Percentiles rank a stretch among this genome's conserved stretches.
phyloP scores from a whole-genome alignment of 2,888 invertebrate species.

The Drosophila recens region DNA sequence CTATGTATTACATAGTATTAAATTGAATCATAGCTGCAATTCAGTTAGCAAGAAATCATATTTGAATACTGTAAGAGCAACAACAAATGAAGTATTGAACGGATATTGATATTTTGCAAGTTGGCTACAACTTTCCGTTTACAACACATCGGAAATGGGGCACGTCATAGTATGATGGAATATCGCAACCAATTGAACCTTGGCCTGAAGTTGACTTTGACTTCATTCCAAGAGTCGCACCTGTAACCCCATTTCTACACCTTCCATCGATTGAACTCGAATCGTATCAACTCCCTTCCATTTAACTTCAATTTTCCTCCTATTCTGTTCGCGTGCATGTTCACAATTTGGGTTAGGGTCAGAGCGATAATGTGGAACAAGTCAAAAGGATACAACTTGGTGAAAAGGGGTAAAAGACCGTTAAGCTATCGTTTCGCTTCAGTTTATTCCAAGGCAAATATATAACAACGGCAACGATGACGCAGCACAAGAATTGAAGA shows the following conservation, averaged over 20 bases:
- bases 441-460: not conserved
- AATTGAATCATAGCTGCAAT: constrained; percentile 15
- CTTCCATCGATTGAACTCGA: not conserved
- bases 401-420: constrained; percentile 64
- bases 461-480: constrained; percentile 21
- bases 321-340: constrained; percentile 80
- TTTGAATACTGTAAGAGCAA: constrained; percentile 10
- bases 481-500: constrained; percentile 22
- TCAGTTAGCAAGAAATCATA: constrained; percentile 10
- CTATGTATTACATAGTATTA: not conserved
- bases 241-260: constrained; percentile 29
- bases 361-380: constrained; percentile 73
- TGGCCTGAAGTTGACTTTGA: constrained; percentile 68
- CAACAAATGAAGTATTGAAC: constrained; percentile 19
- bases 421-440: constrained; percentile 60
- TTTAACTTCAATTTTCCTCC: constrained; percentile 5
- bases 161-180: constrained; percentile 5
- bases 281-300: constrained; percentile 1
- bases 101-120: constrained; percentile 64
- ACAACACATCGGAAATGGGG: constrained; percentile 44
- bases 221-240: constrained; percentile 54
- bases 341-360: constrained; percentile 84
- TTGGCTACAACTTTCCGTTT: constrained; percentile 57
- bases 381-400: constrained; percentile 63
- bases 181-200: constrained; percentile 56